Conservation (phyloP, 2,888 invertebrate genomes). For the Platycheirus rosarum region DNA sequence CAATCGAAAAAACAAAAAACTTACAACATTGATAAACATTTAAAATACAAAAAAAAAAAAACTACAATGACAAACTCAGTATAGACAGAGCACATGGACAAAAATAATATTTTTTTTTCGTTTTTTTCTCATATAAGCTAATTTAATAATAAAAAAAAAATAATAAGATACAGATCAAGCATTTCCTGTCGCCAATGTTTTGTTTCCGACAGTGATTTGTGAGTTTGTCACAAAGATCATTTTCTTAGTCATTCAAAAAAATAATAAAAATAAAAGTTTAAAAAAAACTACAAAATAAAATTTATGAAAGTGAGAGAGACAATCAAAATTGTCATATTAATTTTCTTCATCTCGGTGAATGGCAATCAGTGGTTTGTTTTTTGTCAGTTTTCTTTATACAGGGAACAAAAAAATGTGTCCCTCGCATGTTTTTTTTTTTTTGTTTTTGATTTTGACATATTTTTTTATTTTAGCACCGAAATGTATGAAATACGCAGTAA, state of each 20-base stretch:
- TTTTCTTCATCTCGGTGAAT: conserved; percentile 40
- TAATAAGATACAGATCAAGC: conserved; percentile 62
- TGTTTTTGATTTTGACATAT: conserved; percentile 33
- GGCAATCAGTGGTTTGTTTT: conserved; percentile 15
- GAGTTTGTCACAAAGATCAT: conserved; percentile 23
- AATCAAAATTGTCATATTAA: conserved; percentile 53
- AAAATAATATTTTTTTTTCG: conserved; percentile 46
- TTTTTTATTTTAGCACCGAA: neutral
- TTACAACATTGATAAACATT: conserved; percentile 62
- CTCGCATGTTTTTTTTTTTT: conserved; percentile 22
- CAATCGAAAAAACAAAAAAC: conserved; percentile 42
- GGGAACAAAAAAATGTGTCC: neutral
- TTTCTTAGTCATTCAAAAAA: conserved; percentile 50
- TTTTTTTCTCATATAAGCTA: conserved; percentile 2
- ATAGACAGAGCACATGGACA: conserved; percentile 7
- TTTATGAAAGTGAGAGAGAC: conserved; percentile 33
- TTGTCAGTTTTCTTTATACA: conserved; percentile 1
- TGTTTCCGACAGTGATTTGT: conserved; percentile 63
- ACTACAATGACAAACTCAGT: conserved; percentile 19
- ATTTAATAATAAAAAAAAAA: conserved; percentile 37
- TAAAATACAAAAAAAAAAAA: conserved; percentile 46
- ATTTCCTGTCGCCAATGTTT: conserved; percentile 69
- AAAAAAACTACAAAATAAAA: conserved; percentile 26
- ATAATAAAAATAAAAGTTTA: conserved; percentile 16
- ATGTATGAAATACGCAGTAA: neutral